phyloP scores from a whole-genome alignment of 2,113 vertebrate genomes.

The Stictonetta naevosa region DNA sequence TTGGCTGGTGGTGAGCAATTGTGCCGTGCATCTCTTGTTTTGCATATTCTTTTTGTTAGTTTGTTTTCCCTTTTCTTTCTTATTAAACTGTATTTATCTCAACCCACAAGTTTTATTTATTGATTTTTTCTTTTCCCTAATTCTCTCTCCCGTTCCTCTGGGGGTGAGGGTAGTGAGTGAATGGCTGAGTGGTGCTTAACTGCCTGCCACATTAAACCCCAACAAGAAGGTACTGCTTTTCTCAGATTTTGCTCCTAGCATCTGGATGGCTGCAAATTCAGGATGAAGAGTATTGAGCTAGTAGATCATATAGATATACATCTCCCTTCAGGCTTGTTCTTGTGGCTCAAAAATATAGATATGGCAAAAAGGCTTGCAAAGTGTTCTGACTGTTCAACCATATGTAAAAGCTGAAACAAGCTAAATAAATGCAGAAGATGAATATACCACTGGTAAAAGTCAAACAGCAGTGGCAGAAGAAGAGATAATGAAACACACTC shows the following conservation, averaged over 20 bases:
- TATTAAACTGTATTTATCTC: neutral
- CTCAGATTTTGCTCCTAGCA: neutral
- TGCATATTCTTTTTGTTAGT: neutral
- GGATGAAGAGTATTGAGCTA: neutral
- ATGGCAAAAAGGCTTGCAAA: neutral
- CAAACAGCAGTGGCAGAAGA: neutral
- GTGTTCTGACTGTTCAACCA: neutral
- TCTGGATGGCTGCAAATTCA: neutral
- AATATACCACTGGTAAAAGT: neutral
- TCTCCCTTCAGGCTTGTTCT: neutral
- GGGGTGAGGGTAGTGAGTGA: neutral
- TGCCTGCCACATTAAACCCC: neutral
- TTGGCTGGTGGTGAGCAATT: neutral
- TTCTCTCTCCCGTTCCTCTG: neutral
- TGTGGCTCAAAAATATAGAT: neutral
- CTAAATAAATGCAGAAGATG: neutral
- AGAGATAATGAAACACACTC: neutral
- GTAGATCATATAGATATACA: neutral
- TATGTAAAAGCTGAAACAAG: neutral
- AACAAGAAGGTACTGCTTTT: neutral
- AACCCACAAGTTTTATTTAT: neutral
- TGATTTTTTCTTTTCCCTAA: no score
- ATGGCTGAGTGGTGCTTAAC: neutral
- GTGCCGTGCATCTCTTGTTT: neutral
- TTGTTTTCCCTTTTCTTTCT: neutral